Percentiles rank a stretch among this genome's conserved stretches.
phyloP scores from a whole-genome alignment of 2,797 vertebrate species.

The Acanthornis magna region DNA sequence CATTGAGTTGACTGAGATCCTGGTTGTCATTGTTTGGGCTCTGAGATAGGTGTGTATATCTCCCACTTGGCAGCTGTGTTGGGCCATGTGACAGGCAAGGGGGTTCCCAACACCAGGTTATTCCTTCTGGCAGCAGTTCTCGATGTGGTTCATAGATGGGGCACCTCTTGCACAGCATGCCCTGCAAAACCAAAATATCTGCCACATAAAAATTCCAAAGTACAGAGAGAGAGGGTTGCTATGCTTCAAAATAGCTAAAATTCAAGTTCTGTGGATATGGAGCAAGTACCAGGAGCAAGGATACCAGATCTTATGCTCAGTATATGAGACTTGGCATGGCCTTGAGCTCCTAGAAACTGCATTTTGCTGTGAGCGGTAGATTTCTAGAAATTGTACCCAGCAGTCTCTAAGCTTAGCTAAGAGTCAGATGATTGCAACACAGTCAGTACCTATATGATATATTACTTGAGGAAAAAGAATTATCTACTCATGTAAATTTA shows the following conservation, averaged over 20 bases:
- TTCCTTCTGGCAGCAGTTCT: background rate
- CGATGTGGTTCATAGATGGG: background rate
- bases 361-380: background rate
- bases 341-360: background rate
- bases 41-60: background rate
- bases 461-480: conserved; percentile 8
- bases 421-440: conserved; percentile 1
- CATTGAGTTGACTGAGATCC: background rate
- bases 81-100: background rate
- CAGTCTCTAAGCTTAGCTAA: background rate
- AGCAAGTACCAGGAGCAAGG: background rate
- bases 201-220: background rate
- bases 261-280: background rate
- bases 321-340: background rate
- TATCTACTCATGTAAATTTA: conserved; percentile 43
- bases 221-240: background rate
- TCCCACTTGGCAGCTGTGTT: background rate
- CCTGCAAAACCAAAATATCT: background rate
- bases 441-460: background rate
- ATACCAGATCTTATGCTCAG: background rate
- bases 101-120: background rate
- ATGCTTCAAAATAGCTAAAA: background rate
- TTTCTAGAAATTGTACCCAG: background rate
- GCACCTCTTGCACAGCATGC: background rate
- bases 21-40: background rate